These are phyloP conservation scores for Betta splendens DNA, from an alignment of 2,797 vertebrate genomes.

Conservation along the genomic window DNA sequence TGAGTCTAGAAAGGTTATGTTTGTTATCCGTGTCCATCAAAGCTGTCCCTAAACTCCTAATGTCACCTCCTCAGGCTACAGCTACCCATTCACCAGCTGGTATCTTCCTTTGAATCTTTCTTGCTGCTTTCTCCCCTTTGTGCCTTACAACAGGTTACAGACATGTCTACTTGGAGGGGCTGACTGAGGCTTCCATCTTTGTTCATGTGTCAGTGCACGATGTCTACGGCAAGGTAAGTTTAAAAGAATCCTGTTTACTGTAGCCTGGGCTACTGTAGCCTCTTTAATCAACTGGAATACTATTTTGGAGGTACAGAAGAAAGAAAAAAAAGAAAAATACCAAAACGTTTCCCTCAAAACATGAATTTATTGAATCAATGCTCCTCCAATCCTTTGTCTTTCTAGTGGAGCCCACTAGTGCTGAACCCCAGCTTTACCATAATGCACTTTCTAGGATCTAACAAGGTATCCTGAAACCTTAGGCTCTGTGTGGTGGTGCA, in stretches of 20 bases:
- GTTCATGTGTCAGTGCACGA: constrained; percentile 96
- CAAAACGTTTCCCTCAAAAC: constrained; percentile 25
- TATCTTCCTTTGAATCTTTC: constrained; percentile 29
- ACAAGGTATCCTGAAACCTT: constrained; percentile 88
- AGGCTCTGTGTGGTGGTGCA: constrained; percentile 79
- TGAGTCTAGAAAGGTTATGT: constrained; percentile 36
- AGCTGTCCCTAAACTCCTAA: constrained; percentile 41
- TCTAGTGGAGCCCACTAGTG: constrained; percentile 99
- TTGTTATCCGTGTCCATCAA: constrained; percentile 29
- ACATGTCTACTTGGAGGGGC: constrained; percentile 95
- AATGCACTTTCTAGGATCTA: constrained; percentile 99
- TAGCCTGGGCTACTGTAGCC: constrained; percentile 3
- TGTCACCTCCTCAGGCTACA: constrained; percentile 38
- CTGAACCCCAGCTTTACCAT: constrained; percentile 99
- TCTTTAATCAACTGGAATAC: constrained; percentile 5
- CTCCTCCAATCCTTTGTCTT: constrained; percentile 79
- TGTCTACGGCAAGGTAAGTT: constrained; percentile 93
- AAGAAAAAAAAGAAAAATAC: too few relatives aligned
- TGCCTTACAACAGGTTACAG: constrained; percentile 87
- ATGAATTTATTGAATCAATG: constrained; percentile 53
- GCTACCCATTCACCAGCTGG: constrained; percentile 20
- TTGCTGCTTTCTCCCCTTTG: constrained; percentile 5
- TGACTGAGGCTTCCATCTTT: constrained; percentile 97
- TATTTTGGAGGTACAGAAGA: constrained; percentile 21
- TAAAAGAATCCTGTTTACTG: background rate